A percentile compares a stretch with the other conserved stretches of the same genome.
Conservation (phyloP, 2,113 vertebrate species). For the Cynocephalus volans region DNA sequence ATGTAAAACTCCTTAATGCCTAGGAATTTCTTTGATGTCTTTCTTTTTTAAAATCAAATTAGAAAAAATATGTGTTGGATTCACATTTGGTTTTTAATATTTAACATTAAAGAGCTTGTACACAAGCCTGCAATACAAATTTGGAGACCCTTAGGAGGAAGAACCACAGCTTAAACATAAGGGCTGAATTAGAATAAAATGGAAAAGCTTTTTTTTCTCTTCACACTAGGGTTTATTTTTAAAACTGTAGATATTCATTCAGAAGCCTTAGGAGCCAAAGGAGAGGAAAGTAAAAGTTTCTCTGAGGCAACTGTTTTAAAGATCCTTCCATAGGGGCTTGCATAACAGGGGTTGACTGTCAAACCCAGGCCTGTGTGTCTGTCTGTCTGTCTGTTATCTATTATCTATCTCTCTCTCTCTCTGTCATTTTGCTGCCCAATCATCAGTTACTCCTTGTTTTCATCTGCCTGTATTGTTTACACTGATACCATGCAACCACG, state of each 20-base stretch:
- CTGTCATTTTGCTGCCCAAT: not conserved
- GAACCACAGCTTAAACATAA: not conserved
- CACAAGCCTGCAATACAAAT: not conserved
- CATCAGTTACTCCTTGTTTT: not conserved
- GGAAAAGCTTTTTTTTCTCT: not conserved
- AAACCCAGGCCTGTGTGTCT: not conserved
- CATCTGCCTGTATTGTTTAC: not conserved
- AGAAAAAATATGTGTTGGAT: not conserved
- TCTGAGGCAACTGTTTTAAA: not conserved
- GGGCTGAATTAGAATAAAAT: not conserved
- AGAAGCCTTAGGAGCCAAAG: not conserved
- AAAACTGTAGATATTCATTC: not conserved
- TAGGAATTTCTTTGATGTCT: not conserved
- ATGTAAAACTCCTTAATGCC: not conserved
- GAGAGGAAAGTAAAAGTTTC: not conserved
- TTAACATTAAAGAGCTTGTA: not conserved
- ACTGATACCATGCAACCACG: not conserved
- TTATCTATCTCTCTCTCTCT: not conserved
- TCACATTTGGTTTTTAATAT: slow-evolving; percentile 22
- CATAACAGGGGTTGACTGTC: not conserved
- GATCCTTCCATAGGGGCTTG: not conserved
- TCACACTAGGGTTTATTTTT: not conserved
- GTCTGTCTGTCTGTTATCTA: not conserved
- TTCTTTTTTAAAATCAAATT: not conserved
- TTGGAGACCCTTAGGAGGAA: not conserved